Base-by-base conservation (phyloP, 2,797 vertebrate genomes). In the Anguilla megastoma region DNA sequence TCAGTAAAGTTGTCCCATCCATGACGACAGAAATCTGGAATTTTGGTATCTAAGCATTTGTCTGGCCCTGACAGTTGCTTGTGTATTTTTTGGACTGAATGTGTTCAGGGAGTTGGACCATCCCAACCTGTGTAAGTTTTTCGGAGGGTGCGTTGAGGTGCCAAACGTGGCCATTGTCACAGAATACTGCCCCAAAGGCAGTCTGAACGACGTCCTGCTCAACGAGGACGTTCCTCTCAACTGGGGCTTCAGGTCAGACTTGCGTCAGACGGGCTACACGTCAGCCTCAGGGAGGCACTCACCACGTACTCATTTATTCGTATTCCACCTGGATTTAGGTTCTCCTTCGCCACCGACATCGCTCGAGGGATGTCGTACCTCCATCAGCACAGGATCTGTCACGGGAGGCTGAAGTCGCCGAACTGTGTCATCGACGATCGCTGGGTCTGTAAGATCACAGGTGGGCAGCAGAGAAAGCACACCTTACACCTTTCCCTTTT, bases 381-480 rank as follows among this genome's bases (percentile, higher is more conserved):
- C 41, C 96, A 97, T 92, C 96, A 97, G 18, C 94, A 97, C 89
- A 95, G 93, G 92, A 94, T 97, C 88, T 97, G 94, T 89, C 95
- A 97, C 0, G 95, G 96, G 30, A 93, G 92, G 7, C 91, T 98
- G 79, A 97, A 96, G 88, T 97, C 96, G 3, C 92, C 90, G 0
- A 97, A 98, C 93, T 97, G 96, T 86, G 96, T 98, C 3, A 92
- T 96, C 63, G 96, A 97, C 85, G 97, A 97, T 90, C 94, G 95
- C 87, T 98, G 97, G 97, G 96, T 97, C 91, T 97, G 96, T 93
- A 97, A 97, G 93, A 96, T 97, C 91, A 94, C 97, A 94, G 97
- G 97, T 96, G 92, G 90, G 90, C 0, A 41, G 8, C 8, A 84
- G 14, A 79, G 79, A 0, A 84, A 1, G 4, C 2, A 33, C 14